Percentiles rank a stretch among this genome's conserved stretches.
Conservation (phyloP, 2,113 vertebrate genomes). For the Hirundichthys speculiger region DNA sequence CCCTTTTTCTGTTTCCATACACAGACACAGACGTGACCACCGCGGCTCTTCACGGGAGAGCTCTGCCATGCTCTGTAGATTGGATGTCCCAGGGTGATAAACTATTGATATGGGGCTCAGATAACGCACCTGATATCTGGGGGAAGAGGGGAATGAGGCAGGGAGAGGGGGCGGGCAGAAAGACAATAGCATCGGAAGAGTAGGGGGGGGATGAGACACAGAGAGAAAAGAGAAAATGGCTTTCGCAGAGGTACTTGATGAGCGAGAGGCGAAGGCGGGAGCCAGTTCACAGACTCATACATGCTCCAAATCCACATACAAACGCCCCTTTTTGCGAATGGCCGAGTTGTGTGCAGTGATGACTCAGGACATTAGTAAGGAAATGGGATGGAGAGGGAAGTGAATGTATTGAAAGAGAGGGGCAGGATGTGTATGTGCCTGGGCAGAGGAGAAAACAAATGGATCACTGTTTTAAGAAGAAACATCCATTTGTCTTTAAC, state of each 20-base stretch:
- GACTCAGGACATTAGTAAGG: slow-evolving; percentile 60
- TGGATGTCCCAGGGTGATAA: slow-evolving; percentile 77
- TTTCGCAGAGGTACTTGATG: not conserved
- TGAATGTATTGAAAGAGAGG: slow-evolving; percentile 29
- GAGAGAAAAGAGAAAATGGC: slow-evolving; percentile 37
- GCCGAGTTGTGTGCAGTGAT: slow-evolving; percentile 40
- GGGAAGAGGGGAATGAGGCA: slow-evolving; percentile 1
- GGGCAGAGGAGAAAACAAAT: slow-evolving; percentile 50
- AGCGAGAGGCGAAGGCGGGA: slow-evolving; percentile 16
- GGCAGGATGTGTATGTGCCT: slow-evolving; percentile 27
- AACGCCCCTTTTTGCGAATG: slow-evolving; percentile 14
- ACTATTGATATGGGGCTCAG: slow-evolving; percentile 78
- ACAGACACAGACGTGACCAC: slow-evolving; percentile 28
- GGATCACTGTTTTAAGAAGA: slow-evolving; percentile 66
- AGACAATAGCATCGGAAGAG: slow-evolving; percentile 35
- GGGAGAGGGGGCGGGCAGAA: not conserved
- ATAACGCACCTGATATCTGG: slow-evolving; percentile 76
- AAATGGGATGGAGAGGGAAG: slow-evolving; percentile 36
- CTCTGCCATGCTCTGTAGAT: slow-evolving; percentile 72
- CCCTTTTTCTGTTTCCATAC: slow-evolving; percentile 8
- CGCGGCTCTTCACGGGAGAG: slow-evolving; percentile 56
- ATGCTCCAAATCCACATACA: not conserved
- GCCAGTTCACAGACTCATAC: not conserved
- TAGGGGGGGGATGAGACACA: slow-evolving; percentile 8
- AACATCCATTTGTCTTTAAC: slow-evolving; percentile 59